These are phyloP conservation scores for Phocides pigmalion DNA, from an alignment of 1,140 invertebrate species.

Conservation along the genomic window DNA sequence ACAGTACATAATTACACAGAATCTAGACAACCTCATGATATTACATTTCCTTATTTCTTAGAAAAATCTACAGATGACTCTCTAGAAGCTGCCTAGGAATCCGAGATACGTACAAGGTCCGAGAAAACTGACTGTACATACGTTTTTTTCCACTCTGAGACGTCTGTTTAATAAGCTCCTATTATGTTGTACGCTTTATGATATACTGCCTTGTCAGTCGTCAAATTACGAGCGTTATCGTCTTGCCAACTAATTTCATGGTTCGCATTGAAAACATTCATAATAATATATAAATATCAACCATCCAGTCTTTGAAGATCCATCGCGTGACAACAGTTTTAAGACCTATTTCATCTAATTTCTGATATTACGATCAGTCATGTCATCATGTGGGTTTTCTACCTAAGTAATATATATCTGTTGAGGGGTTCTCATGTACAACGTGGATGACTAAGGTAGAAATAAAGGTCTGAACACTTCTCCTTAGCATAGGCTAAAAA, in stretches of 20 bases:
- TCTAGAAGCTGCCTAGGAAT: constrained; percentile 24
- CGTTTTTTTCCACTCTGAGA: constrained; percentile 29
- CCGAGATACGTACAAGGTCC: constrained; percentile 14
- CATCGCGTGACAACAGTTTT: no score
- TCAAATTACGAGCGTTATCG: constrained; percentile 16
- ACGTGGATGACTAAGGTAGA: no score
- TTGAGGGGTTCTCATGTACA: no score
- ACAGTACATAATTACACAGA: constrained; percentile 8
- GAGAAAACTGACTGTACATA: constrained; percentile 22
- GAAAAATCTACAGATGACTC: constrained; percentile 5
- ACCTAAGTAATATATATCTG: no score
- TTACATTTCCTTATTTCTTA: constrained; percentile 29
- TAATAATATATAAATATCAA: no score
- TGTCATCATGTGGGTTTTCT: no score
- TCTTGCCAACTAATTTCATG: constrained; percentile 11
- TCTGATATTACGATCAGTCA: no score
- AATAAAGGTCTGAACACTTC: no score
- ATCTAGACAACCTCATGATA: constrained; percentile 23
- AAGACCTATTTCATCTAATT: no score
- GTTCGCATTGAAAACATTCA: background rate
- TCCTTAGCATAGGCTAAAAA: no score
- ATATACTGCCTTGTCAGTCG: constrained; percentile 28
- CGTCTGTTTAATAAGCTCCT: constrained; percentile 19
- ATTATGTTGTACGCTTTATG: constrained; percentile 24
- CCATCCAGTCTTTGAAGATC: no score